These are phyloP conservation scores for Euzophera pinguis DNA, from an alignment of 2,888 invertebrate genomes.

Conservation along the genomic window DNA sequence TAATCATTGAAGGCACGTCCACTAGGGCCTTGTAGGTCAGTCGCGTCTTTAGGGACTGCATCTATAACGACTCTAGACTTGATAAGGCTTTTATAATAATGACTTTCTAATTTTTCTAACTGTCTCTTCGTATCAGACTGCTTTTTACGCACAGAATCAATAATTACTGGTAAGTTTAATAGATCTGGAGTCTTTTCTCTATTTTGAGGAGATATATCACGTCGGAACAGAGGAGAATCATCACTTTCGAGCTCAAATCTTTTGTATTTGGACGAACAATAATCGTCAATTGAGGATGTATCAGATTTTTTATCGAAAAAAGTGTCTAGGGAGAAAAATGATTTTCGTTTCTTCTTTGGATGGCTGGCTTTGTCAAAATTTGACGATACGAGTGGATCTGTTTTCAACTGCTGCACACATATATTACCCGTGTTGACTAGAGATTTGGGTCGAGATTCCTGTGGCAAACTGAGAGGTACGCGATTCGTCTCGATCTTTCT, in stretches of 20 bases:
- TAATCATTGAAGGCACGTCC: slow-evolving; percentile 59
- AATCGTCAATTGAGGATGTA: slow-evolving; percentile 72
- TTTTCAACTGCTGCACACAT: slow-evolving; percentile 55
- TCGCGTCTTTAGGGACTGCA: slow-evolving; percentile 70
- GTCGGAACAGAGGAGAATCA: slow-evolving; percentile 68
- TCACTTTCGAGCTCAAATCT: slow-evolving; percentile 74
- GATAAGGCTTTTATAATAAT: slow-evolving; percentile 67
- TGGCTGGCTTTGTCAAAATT: slow-evolving; percentile 63
- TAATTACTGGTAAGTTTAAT: slow-evolving; percentile 66
- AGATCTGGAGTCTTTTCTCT: slow-evolving; percentile 68
- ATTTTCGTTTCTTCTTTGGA: slow-evolving; percentile 72
- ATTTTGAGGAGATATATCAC: slow-evolving; percentile 40
- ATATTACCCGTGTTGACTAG: slow-evolving; percentile 66
- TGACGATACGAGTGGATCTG: slow-evolving; percentile 51
- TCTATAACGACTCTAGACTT: slow-evolving; percentile 64
- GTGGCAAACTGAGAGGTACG: slow-evolving; percentile 52
- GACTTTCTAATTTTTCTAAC: slow-evolving; percentile 70
- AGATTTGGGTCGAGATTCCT: slow-evolving; percentile 67
- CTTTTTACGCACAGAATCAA: slow-evolving; percentile 69
- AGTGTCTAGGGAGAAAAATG: slow-evolving; percentile 74
- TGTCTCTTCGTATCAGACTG: slow-evolving; percentile 68
- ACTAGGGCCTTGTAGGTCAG: slow-evolving; percentile 61
- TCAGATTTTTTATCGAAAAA: slow-evolving; percentile 76
- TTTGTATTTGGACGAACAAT: slow-evolving; percentile 75
- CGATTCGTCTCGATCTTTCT: slow-evolving; percentile 66